Conservation (phyloP, 2,113 vertebrate genomes). For the Lagopus leucura region DNA sequence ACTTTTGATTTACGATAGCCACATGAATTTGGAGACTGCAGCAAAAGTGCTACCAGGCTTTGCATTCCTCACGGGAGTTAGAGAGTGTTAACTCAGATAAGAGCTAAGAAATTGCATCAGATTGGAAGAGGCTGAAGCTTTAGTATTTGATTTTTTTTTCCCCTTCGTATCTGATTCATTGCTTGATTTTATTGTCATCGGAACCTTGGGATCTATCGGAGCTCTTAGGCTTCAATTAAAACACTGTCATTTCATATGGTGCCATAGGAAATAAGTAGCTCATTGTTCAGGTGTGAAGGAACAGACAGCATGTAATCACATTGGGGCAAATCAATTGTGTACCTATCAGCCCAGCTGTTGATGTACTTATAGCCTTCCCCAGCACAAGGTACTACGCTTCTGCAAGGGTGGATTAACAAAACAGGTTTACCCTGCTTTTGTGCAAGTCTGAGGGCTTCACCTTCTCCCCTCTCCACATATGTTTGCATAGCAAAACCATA, state of each 20-base stretch:
- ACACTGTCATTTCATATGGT: not conserved
- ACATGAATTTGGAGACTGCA: not conserved
- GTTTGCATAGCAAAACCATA: not conserved
- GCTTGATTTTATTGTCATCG: slow-evolving; percentile 3
- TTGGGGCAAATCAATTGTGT: not conserved
- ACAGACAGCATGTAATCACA: not conserved
- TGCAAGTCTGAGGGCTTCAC: not conserved
- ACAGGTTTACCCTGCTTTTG: not conserved
- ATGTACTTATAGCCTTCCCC: not conserved
- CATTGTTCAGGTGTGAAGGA: not conserved
- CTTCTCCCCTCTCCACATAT: not conserved
- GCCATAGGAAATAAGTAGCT: not conserved
- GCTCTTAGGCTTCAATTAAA: not conserved
- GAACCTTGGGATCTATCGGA: not conserved
- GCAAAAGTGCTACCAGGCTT: not conserved
- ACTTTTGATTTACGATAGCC: not conserved
- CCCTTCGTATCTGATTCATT: not conserved
- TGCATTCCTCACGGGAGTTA: not conserved
- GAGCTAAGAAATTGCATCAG: not conserved
- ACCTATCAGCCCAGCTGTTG: not conserved
- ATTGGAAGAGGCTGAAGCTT: not conserved
- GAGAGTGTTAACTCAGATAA: not conserved
- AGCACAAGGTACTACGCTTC: not conserved
- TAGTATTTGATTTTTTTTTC: not conserved
- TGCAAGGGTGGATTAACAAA: not conserved